A percentile compares a stretch with the other conserved stretches of the same genome.
These are phyloP conservation scores for Myripristis jacobus DNA, from an alignment of 2,797 vertebrate species.

Conservation along the genomic window DNA sequence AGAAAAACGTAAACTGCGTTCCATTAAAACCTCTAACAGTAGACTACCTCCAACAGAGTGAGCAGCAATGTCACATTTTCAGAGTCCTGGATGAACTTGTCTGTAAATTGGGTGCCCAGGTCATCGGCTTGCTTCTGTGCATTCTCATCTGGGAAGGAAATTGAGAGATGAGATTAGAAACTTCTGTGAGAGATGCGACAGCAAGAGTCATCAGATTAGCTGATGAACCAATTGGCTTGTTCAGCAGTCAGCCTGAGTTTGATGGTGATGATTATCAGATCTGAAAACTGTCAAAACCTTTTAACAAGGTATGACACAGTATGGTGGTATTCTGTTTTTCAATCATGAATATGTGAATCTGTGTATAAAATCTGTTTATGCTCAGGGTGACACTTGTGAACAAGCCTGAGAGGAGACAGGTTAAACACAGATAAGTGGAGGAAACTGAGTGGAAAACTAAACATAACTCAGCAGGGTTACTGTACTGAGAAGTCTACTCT, in stretches of 20 bases:
- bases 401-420: slow-evolving; percentile 17
- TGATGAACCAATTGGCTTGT: slow-evolving; percentile 34
- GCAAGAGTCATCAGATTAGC: background rate
- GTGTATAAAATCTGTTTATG: background rate
- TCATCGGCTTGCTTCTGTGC: slow-evolving; percentile 91
- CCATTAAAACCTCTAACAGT: slow-evolving; percentile 7
- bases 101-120: slow-evolving; percentile 93
- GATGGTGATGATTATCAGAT: background rate
- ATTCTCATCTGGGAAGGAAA: slow-evolving; percentile 88
- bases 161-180: background rate
- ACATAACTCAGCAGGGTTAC: slow-evolving; percentile 12
- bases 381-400: slow-evolving; percentile 51
- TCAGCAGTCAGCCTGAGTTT: slow-evolving; percentile 48
- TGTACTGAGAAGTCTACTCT: background rate
- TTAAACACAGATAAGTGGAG: slow-evolving; percentile 7
- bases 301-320: background rate
- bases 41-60: slow-evolving; percentile 90
- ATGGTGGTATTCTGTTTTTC: background rate
- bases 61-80: slow-evolving; percentile 95
- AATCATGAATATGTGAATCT: background rate
- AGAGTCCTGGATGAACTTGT: slow-evolving; percentile 92
- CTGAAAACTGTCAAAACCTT: slow-evolving; percentile 3
- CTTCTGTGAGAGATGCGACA: background rate
- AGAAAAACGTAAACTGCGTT: background rate
- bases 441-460: slow-evolving; percentile 4